Conservation (phyloP, 2,113 vertebrate species). For the Gobius niger region DNA sequence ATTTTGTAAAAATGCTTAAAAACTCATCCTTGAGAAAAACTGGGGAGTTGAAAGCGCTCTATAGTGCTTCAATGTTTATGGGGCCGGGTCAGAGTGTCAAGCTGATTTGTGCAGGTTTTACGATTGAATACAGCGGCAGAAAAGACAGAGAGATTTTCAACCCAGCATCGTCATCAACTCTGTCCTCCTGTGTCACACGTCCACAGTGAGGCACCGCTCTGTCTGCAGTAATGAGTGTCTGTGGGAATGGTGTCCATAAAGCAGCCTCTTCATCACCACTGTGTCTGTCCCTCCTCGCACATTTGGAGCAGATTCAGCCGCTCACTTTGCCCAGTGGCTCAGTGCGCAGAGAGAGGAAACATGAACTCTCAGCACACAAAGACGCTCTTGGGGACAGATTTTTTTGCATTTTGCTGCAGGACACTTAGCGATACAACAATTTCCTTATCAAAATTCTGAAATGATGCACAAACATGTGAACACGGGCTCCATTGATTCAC, state of each 20-base stretch:
- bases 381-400: neutral
- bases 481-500: no score
- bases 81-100: no score
- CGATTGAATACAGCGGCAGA: neutral
- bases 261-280: slow-evolving; percentile 13
- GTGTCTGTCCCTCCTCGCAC: slow-evolving; percentile 18
- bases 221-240: slow-evolving; percentile 2
- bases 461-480: no score
- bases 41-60: no score
- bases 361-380: slow-evolving; percentile 5
- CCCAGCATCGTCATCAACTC: neutral
- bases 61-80: no score
- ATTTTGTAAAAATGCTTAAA: no score
- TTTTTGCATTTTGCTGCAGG: neutral
- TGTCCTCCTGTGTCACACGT: neutral
- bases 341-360: slow-evolving; percentile 32
- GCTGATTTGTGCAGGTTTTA: no score
- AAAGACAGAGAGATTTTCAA: neutral
- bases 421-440: neutral
- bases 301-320: slow-evolving; percentile 15
- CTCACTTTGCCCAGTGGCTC: slow-evolving; percentile 23
- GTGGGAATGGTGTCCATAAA: slow-evolving; percentile 30
- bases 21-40: no score
- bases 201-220: neutral
- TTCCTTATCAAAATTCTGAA: no score